These are phyloP conservation scores for Metopolophium dirhodum DNA, from an alignment of 1,140 invertebrate genomes.

Conservation along the genomic window DNA sequence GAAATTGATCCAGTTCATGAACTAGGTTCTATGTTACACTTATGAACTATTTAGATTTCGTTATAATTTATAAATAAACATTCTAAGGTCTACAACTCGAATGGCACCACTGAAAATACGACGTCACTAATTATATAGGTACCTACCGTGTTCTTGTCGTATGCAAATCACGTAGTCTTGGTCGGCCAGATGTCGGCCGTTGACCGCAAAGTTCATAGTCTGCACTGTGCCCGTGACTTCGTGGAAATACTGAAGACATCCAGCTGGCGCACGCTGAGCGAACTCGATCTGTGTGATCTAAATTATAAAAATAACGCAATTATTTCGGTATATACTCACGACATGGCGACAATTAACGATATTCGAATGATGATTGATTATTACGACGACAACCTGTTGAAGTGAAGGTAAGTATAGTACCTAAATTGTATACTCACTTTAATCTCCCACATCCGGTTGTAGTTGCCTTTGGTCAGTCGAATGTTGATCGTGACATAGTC, in stretches of 20 bases:
- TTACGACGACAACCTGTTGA: not conserved
- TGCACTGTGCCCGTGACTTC: slow-evolving; percentile 69
- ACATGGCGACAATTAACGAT: not conserved
- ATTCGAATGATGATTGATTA: not conserved
- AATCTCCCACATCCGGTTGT: slow-evolving; percentile 77
- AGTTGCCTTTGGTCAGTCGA: slow-evolving; percentile 67
- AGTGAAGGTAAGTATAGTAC: not conserved
- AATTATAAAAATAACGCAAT: slow-evolving; percentile 40
- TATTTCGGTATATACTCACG: not conserved
- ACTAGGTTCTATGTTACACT: not conserved
- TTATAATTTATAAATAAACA: not conserved
- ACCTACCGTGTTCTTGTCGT: slow-evolving; percentile 69
- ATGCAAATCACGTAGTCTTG: slow-evolving; percentile 82
- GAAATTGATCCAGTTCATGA: not conserved
- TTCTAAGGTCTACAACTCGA: not conserved
- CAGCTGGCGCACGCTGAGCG: slow-evolving; percentile 73
- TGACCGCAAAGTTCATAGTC: slow-evolving; percentile 80
- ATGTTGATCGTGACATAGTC: slow-evolving; percentile 67
- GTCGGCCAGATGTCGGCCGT: slow-evolving; percentile 78
- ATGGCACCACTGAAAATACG: not conserved
- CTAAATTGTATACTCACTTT: slow-evolving; percentile 64
- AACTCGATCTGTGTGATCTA: slow-evolving; percentile 72
- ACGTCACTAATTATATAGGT: not conserved
- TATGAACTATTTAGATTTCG: not conserved
- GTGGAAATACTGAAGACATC: slow-evolving; percentile 76